phyloP scores from a whole-genome alignment of 1,140 invertebrate genomes.

The Drosophila kikkawai region DNA sequence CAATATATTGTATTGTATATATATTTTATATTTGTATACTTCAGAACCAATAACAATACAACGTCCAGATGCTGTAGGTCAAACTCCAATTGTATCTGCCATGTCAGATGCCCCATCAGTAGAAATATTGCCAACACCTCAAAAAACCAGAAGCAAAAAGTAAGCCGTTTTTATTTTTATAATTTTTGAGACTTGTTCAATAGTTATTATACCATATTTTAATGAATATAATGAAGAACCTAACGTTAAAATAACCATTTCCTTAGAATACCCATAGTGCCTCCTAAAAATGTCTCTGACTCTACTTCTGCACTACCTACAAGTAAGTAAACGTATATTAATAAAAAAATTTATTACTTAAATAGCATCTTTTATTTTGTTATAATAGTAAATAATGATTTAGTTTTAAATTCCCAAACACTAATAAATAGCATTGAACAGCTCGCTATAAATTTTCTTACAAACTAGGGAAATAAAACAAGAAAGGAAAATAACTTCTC shows the following conservation, averaged over 20 bases:
- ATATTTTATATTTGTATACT: not conserved
- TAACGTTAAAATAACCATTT: not conserved
- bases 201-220: not conserved
- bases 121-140: constrained; percentile 75
- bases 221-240: not conserved
- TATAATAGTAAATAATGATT: no score
- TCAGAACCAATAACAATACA: constrained; percentile 53
- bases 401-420: no score
- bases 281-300: constrained; percentile 47
- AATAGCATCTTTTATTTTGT: not conserved
- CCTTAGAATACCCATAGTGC: constrained; percentile 63
- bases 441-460: no score
- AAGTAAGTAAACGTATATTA: constrained; percentile 40
- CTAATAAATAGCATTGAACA: no score
- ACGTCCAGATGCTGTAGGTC: constrained; percentile 45
- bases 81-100: constrained; percentile 78
- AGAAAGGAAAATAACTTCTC: no score
- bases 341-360: not conserved
- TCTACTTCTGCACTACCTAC: constrained; percentile 2
- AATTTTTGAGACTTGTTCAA: not conserved
- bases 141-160: constrained; percentile 76
- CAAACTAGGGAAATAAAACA: no score
- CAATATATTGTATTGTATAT: not conserved
- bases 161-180: constrained; percentile 29
- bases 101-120: constrained; percentile 82